Evolutionary conservation across 2,888 invertebrate species (phyloP).

Genomic region (Spodoptera exigua): DNA sequence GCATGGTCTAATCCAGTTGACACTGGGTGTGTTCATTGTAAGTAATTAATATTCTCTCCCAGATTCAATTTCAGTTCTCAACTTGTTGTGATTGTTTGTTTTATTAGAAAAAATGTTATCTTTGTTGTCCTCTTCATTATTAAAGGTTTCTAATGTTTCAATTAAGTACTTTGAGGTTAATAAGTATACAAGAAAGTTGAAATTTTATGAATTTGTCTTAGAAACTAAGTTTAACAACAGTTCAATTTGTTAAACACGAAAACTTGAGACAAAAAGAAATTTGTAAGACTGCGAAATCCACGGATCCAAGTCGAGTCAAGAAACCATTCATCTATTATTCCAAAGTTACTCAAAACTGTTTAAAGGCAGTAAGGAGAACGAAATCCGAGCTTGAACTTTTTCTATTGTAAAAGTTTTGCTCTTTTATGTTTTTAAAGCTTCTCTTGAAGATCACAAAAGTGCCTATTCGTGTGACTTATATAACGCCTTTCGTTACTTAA

Average conservation of each 20-base stretch:
- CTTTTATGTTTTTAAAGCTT: conserved; percentile 17
- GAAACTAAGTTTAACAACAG: conserved; percentile 2
- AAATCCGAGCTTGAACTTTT: conserved; percentile 25
- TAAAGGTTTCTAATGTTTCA: too few relatives aligned
- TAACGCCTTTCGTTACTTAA: background rate
- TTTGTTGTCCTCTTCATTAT: too few relatives aligned
- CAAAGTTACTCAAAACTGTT: conserved; percentile 23
- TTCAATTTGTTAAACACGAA: conserved; percentile 1
- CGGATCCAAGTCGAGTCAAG: conserved; percentile 1
- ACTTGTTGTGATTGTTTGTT: too few relatives aligned
- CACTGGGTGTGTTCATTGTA: background rate
- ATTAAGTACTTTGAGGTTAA: too few relatives aligned
- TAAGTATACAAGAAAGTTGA: too few relatives aligned
- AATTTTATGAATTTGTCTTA: conserved; percentile 1
- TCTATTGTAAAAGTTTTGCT: conserved; percentile 12
- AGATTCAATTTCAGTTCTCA: background rate
- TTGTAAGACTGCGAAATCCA: conserved; percentile 9
- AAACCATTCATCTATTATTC: conserved; percentile 26
- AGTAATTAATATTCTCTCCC: background rate
- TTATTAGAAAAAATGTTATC: too few relatives aligned
- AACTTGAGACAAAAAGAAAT: conserved; percentile 19
- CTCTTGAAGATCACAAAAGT: background rate
- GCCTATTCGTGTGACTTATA: background rate
- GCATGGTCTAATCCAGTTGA: background rate
- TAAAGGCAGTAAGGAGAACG: conserved; percentile 19